Evolutionary conservation across 2,113 vertebrate species (phyloP).

Genomic region (Xiphias gladius): DNA sequence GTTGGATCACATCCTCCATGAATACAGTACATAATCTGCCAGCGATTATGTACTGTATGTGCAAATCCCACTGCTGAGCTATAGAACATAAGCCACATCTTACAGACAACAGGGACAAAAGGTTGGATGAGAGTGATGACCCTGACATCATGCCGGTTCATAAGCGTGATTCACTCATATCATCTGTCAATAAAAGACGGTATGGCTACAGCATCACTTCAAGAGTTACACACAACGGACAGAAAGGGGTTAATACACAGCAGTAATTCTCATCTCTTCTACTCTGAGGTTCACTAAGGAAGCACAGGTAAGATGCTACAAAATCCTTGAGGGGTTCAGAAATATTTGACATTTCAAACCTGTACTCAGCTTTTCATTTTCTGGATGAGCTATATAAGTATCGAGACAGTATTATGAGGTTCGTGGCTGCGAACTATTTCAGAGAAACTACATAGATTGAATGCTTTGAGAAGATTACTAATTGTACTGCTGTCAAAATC

Average conservation of each 20-base stretch:
- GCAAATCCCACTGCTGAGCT: slow-evolving; percentile 39
- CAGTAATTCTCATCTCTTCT: background rate
- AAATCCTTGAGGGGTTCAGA: background rate
- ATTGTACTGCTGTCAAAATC: background rate
- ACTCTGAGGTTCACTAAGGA: background rate
- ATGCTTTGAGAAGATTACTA: background rate
- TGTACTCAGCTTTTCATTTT: slow-evolving; percentile 7
- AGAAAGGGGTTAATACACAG: background rate
- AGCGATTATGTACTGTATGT: slow-evolving; percentile 41
- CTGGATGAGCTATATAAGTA: background rate
- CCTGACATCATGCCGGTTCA: background rate
- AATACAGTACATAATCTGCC: no score
- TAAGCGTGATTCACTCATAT: background rate
- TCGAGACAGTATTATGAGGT: background rate
- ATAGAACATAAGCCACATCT: slow-evolving; percentile 26
- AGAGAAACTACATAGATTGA: background rate
- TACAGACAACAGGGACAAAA: slow-evolving; percentile 3
- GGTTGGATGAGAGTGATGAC: background rate
- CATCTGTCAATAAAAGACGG: background rate
- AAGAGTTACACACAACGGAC: background rate
- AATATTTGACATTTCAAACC: background rate
- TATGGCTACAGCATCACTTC: background rate
- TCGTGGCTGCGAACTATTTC: background rate
- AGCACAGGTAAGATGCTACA: background rate
- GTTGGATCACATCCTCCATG: slow-evolving; percentile 9